These are phyloP conservation scores for Hypothenemus hampei DNA, from an alignment of 1,140 invertebrate species.

Conservation along the genomic window DNA sequence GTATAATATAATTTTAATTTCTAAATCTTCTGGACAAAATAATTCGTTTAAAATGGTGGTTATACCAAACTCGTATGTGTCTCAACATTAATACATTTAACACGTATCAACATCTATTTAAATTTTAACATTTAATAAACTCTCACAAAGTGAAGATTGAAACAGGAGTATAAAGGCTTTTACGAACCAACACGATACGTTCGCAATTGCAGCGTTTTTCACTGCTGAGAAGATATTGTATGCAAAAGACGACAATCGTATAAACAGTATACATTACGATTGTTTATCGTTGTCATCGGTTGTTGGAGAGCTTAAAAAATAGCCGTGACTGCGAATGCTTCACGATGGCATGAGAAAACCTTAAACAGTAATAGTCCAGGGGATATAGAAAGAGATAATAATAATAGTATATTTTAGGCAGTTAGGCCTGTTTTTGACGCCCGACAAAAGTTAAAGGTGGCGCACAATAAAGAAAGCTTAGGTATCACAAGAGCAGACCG, in stretches of 20 bases:
- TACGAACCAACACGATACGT: no score
- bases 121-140: conserved; percentile 17
- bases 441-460: conserved; percentile 14
- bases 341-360: background rate
- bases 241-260: no score
- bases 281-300: no score
- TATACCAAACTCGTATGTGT: no score
- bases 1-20: conserved; percentile 35
- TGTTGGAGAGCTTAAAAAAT: background rate
- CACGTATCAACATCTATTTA: conserved; percentile 16
- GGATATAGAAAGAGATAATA: conserved; percentile 33
- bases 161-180: no score
- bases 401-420: conserved; percentile 29
- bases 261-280: no score
- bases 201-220: no score
- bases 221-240: no score
- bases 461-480: conserved; percentile 19
- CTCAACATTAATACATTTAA: conserved; percentile 17
- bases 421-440: conserved; percentile 32
- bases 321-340: background rate
- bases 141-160: conserved; percentile 1
- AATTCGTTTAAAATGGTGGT: conserved; percentile 16
- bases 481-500: conserved; percentile 34
- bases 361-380: conserved; percentile 24
- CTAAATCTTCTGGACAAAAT: conserved; percentile 32